Evolutionary conservation across 1,140 invertebrate species (phyloP), one percentile per base, ranked within the genome.

Genomic region (Drosophila melanogaster): DNA sequence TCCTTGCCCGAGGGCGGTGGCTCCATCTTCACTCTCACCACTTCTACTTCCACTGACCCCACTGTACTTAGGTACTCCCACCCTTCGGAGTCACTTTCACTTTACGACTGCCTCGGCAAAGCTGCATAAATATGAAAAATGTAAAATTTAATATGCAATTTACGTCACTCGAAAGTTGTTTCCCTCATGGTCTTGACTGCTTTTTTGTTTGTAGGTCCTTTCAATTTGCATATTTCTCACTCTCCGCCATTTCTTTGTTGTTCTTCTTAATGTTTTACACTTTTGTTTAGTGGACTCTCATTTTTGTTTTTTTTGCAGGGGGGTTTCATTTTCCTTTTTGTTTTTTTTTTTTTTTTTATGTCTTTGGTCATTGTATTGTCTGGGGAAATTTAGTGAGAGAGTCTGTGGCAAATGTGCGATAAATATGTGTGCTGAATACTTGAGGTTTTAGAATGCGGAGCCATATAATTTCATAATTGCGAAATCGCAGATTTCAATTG

Each of bases 61-160:
- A 19, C 41, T 44, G 15, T 43, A 43, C 8, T 10, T 3, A 3
- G 11, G 10, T 33, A 30, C 19, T 19, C 55, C 4, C 47, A 12
- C 56, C 51, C 24, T 15, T 14, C 35, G 64, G 64, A 74, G 81
- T 85, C 81, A 85, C 81, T 86, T 86, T 86, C 83, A 86, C 83
- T 86, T 86, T 86, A 86, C 53, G 83, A 86, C 61, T 87, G 81
- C 46, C 51, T 22, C 54, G 61, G 71, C 11, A 4, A 58, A 65
- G 75, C 81, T 86, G 83, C 83, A 86, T 86, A 86, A 86, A 86
- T 86, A 86, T 86, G 83, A 86, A 86, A 86, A 87, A 86, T 86
- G 79, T 87, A 81, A 86, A 86, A 86, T 86, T 86, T 86, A 86
- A 86, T 86, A 87, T 87, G 83, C 83, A 87, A 86, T 86, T 86